Conservation (phyloP, 2,113 vertebrate genomes). For the Polypterus bichir region DNA sequence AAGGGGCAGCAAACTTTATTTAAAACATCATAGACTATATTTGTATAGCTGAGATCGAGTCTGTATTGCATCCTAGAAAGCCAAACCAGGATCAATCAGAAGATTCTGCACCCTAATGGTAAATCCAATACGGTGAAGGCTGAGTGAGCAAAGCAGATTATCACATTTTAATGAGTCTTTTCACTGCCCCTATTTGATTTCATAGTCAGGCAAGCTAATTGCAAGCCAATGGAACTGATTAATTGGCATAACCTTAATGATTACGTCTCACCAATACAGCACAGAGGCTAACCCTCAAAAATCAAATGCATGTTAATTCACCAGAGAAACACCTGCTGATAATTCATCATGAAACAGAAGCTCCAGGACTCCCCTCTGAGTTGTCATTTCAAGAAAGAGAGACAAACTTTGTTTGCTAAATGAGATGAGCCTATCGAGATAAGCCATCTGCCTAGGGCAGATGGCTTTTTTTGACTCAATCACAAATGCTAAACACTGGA, state of each 20-base stretch:
- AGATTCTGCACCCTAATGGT: too few relatives aligned
- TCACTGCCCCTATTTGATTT: constrained; percentile 30
- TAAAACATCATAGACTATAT: too few relatives aligned
- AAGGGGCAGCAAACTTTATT: too few relatives aligned
- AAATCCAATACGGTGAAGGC: too few relatives aligned
- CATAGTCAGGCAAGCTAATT: constrained; percentile 30
- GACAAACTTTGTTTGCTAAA: constrained; percentile 46
- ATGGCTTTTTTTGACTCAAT: constrained; percentile 47
- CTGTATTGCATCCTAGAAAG: too few relatives aligned
- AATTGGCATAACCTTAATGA: constrained; percentile 34
- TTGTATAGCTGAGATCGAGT: too few relatives aligned
- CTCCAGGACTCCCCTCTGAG: constrained; percentile 14
- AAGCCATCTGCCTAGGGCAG: constrained; percentile 42
- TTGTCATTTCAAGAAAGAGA: constrained; percentile 31
- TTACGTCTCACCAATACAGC: constrained; percentile 19
- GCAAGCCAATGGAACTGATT: constrained; percentile 26
- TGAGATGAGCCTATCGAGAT: constrained; percentile 37
- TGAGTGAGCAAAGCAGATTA: background rate
- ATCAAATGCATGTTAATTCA: constrained; percentile 27
- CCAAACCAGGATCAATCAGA: too few relatives aligned
- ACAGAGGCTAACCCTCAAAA: constrained; percentile 22
- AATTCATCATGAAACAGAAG: constrained; percentile 22
- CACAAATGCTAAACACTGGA: constrained; percentile 42
- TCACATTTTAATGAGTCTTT: constrained; percentile 30
- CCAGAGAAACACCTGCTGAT: constrained; percentile 29